These are phyloP conservation scores for Centropus bengalensis DNA, from an alignment of 2,113 vertebrate genomes.

Conservation along the genomic window DNA sequence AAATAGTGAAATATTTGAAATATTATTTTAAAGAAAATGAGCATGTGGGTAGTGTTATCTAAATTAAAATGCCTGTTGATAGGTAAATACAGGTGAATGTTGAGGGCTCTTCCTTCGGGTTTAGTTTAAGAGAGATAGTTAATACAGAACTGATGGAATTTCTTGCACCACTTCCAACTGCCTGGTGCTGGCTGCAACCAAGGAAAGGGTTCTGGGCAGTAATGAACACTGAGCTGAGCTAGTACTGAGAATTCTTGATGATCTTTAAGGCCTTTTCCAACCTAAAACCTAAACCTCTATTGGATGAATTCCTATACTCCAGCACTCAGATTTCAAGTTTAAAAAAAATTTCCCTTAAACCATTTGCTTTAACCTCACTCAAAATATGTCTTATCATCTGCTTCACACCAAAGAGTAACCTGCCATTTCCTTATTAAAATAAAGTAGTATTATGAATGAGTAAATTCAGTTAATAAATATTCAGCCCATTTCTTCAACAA, in stretches of 20 bases:
- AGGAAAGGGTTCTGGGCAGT: not conserved
- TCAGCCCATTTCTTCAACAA: not conserved
- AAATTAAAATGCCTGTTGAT: constrained; percentile 4
- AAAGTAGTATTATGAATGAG: not conserved
- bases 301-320: not conserved
- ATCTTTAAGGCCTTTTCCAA: too few relatives aligned
- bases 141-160: not conserved
- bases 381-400: not conserved
- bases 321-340: not conserved
- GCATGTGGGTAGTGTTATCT: not conserved
- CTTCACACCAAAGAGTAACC: not conserved
- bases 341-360: not conserved
- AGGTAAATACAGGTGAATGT: not conserved
- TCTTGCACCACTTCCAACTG: not conserved
- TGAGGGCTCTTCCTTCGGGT: not conserved
- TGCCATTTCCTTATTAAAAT: constrained; percentile 37
- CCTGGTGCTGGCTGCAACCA: not conserved
- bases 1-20: not conserved
- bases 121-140: not conserved
- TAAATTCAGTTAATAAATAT: not conserved
- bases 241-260: not conserved
- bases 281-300: too few relatives aligned
- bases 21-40: not conserved
- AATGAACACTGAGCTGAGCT: not conserved
- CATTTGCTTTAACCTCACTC: not conserved